Conservation (phyloP, 2,888 invertebrate genomes). For the Nomada lathburiana region DNA sequence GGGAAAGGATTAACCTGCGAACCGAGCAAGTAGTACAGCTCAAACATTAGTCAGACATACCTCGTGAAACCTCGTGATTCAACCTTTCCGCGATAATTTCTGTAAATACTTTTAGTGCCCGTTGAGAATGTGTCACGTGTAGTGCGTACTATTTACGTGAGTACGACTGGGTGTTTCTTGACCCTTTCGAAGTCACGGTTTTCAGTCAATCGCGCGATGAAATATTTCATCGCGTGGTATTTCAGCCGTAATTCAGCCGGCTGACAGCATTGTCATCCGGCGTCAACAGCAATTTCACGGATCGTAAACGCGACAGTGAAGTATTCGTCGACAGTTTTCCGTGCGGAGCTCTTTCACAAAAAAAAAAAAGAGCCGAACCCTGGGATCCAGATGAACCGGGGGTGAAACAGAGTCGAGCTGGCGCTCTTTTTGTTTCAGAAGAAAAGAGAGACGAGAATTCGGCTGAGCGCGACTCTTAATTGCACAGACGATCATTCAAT, state of each 20-base stretch:
- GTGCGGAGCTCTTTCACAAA: constrained; percentile 3
- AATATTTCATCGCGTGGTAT: neutral
- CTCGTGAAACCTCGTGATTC: neutral
- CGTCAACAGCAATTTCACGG: constrained; percentile 28
- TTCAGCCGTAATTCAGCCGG: neutral
- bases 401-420: neutral
- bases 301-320: constrained; percentile 11
- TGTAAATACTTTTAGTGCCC: no score
- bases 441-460: neutral
- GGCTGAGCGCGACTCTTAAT: constrained; percentile 34
- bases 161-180: no score
- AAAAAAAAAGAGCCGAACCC: neutral
- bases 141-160: no score
- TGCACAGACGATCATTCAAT: neutral
- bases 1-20: neutral
- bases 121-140: no score
- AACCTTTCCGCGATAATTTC: neutral
- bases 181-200: no score
- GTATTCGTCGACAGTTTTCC: neutral
- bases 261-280: no score
- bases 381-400: neutral
- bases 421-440: no score
- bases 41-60: neutral
- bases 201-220: no score
- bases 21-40: neutral